phyloP scores from a whole-genome alignment of 2,113 vertebrate species.

The Coracopsis vasa region DNA sequence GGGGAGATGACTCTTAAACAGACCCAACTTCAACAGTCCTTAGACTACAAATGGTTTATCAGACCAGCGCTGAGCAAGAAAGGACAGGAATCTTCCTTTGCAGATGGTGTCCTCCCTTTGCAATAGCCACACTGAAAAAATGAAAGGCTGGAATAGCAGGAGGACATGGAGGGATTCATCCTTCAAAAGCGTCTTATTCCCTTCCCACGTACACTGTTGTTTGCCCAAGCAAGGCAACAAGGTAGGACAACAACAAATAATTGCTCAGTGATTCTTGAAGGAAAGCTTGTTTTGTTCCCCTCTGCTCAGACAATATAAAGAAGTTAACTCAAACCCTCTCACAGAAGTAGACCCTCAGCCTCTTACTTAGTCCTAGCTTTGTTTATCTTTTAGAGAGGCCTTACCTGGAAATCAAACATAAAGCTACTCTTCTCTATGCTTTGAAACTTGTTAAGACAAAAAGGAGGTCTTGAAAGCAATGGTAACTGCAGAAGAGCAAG shows the following conservation, averaged over 20 bases:
- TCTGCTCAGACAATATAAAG: neutral
- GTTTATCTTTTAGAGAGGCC: neutral
- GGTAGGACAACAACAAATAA: neutral
- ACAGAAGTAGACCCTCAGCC: neutral
- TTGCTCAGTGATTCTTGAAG: neutral
- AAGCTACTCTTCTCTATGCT: neutral
- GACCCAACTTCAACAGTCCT: neutral
- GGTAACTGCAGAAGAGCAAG: neutral
- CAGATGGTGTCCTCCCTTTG: neutral
- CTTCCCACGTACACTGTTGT: fast-evolving
- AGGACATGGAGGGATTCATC: neutral
- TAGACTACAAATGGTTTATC: neutral
- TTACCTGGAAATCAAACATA: neutral
- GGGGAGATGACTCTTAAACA: neutral
- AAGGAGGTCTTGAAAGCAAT: neutral
- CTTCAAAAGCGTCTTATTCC: neutral
- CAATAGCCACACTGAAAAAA: neutral
- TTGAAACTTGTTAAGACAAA: neutral
- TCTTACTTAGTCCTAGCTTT: neutral
- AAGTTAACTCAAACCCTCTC: neutral
- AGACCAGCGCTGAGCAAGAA: neutral
- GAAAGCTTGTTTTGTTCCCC: neutral
- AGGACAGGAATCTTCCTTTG: neutral
- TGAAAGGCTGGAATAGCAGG: neutral
- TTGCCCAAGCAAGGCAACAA: neutral